A percentile compares a stretch with the other conserved stretches of the same genome.
These are phyloP conservation scores for Pholis gunnellus DNA, from an alignment of 2,113 vertebrate species.

Conservation along the genomic window DNA sequence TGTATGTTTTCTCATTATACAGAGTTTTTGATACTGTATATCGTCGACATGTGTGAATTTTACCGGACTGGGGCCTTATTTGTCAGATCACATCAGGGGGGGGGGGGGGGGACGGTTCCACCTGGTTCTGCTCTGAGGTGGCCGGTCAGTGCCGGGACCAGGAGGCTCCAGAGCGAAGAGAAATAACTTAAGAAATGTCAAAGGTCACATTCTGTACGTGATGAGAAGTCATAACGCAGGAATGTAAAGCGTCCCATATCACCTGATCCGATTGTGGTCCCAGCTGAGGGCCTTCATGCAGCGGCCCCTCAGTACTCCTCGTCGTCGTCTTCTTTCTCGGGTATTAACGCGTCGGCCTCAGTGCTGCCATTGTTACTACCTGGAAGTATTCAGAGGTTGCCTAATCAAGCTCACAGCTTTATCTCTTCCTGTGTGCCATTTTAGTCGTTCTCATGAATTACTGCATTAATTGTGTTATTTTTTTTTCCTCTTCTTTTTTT, in stretches of 20 bases:
- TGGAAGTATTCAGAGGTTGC: slow-evolving; percentile 61
- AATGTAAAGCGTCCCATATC: slow-evolving; percentile 45
- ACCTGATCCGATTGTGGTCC: slow-evolving; percentile 28
- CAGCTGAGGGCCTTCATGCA: slow-evolving; percentile 18
- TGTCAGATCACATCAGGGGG: slow-evolving; percentile 8
- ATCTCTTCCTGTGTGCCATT: slow-evolving; percentile 68
- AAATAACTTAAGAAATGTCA: slow-evolving; percentile 41
- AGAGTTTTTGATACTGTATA: slow-evolving; percentile 75
- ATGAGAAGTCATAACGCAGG: slow-evolving; percentile 53
- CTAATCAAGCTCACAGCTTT: slow-evolving; percentile 59
- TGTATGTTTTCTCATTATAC: slow-evolving; percentile 70
- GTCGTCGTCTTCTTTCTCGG: slow-evolving; percentile 11
- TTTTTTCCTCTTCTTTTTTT: slow-evolving; percentile 6
- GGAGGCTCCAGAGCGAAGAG: slow-evolving; percentile 29
- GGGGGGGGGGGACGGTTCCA: slow-evolving; percentile 21
- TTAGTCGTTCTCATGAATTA: slow-evolving; percentile 63
- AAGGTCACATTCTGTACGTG: slow-evolving; percentile 52
- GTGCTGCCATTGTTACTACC: slow-evolving; percentile 60
- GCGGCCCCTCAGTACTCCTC: slow-evolving; percentile 30
- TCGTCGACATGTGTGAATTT: slow-evolving; percentile 65
- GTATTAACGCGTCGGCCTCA: slow-evolving; percentile 45
- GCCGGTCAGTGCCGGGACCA: slow-evolving; percentile 33
- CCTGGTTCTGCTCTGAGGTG: slow-evolving; percentile 39
- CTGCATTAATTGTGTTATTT: slow-evolving; percentile 61
- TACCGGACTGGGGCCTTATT: slow-evolving; percentile 63